A percentile compares a stretch with the other conserved stretches of the same genome.
Conservation (phyloP, 2,113 vertebrate genomes). For the Paradoxurus hermaphroditus region DNA sequence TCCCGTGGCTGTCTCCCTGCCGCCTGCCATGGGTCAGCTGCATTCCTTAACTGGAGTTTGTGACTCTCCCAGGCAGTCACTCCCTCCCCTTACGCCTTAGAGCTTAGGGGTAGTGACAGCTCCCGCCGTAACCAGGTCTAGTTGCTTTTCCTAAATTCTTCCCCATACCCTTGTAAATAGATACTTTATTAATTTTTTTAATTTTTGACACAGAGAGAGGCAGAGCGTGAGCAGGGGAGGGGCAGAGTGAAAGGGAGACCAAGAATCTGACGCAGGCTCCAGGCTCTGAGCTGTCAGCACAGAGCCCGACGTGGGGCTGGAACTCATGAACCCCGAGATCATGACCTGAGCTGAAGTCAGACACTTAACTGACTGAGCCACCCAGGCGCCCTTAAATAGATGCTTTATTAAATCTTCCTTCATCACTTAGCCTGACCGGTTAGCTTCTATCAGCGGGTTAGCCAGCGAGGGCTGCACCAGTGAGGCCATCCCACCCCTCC, state of each 20-base stretch:
- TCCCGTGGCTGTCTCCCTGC: background rate
- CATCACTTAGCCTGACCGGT: background rate
- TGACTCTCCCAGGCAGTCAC: background rate
- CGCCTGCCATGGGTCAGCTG: rapidly evolving
- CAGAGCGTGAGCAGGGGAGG: too few species aligned
- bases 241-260: too few species aligned
- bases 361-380: too few species aligned
- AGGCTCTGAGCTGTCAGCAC: too few species aligned
- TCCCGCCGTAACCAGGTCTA: background rate
- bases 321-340: too few species aligned
- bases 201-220: too few species aligned
- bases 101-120: rapidly evolving
- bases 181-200: too few species aligned
- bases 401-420: background rate
- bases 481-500: background rate
- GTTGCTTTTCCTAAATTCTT: background rate
- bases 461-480: background rate
- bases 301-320: too few species aligned
- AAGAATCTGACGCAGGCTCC: too few species aligned
- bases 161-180: background rate
- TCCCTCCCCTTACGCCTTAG: background rate
- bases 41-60: background rate
- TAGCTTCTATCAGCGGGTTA: background rate
- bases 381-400: too few species aligned
- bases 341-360: too few species aligned